A percentile compares a stretch with the other conserved stretches of the same genome.
These are phyloP conservation scores for Synergus laeviventris DNA, from an alignment of 2,888 invertebrate species.

Conservation along the genomic window DNA sequence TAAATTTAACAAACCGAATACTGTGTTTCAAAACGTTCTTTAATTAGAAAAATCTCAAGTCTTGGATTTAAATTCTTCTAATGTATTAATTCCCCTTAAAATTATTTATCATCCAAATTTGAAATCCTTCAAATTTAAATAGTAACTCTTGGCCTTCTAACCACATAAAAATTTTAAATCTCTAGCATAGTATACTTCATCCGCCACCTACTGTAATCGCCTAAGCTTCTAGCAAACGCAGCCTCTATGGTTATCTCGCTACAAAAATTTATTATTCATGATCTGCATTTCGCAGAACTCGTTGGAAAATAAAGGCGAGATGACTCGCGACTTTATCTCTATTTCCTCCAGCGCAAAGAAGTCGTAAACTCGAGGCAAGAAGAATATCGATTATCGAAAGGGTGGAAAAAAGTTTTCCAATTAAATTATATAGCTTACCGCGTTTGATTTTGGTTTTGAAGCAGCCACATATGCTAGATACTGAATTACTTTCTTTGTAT, in stretches of 20 bases:
- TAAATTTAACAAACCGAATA: background rate
- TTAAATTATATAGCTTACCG: constrained; percentile 85
- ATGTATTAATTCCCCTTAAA: too few relatives aligned
- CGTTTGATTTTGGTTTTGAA: constrained; percentile 94
- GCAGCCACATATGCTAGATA: constrained; percentile 99
- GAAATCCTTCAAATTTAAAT: background rate
- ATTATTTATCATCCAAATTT: background rate
- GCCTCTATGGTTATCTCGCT: constrained; percentile 9
- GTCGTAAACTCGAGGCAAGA: background rate
- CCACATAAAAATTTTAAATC: constrained; percentile 8
- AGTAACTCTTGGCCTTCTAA: background rate
- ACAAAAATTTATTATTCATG: constrained; percentile 28
- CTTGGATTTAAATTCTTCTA: background rate
- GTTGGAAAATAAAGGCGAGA: constrained; percentile 9
- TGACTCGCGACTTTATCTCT: background rate
- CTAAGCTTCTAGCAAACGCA: constrained; percentile 27
- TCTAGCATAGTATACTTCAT: constrained; percentile 17
- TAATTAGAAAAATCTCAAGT: background rate
- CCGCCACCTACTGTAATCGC: constrained; percentile 19
- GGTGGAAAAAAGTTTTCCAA: background rate
- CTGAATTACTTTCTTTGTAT: constrained; percentile 99
- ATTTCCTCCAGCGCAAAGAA: background rate
- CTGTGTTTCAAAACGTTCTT: background rate
- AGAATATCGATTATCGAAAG: background rate
- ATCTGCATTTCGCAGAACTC: constrained; percentile 31